Base-by-base conservation (phyloP, 1,140 invertebrate species). In the Bombyx mandarina region DNA sequence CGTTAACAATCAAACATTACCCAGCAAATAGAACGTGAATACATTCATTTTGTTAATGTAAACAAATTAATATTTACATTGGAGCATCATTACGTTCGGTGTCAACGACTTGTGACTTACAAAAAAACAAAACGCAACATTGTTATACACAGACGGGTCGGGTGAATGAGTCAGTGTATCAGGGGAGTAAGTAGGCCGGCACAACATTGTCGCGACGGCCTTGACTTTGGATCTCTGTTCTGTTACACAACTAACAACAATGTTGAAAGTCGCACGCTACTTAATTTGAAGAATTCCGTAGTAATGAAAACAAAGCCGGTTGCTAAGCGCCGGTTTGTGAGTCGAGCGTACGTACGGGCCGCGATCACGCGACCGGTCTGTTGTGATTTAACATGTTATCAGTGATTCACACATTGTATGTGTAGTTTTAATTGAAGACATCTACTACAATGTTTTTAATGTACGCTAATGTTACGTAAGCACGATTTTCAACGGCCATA, bases 171-270 rank as follows among this genome's bases (percentile, higher is more conserved):
- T 44, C 54, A 44, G 60, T 59, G 60, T 67, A 67, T 59, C 74
- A 72, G 71, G 66, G 73, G 65, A 56, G 63, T 45, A 8, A 56
- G 63, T 45, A 8, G 43, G 26, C 26, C 26, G 4, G 53, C 22
- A 54, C 66, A 72, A 81, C 76, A 74, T 64, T 77, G 78, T 77
- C 60, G 66, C 56, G 6, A 35, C 52, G 64, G 45, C 75, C 73
- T 76, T 79, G 73, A 73, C 69, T 70, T 54, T 77, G 71, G 61
- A 66, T 55, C 57, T 54, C 12, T 57, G 51, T 47, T 54, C 12
- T 57, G 51, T 47, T 51, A 43, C 52, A 53, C 55, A 47, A 54
- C 53, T 18, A 45, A 54, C 53, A 54, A 54, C 54, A 52, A 58
- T 55, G 57, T 58, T 61, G 63, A 58, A 42, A 44, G n/a, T 26